Base-by-base conservation (phyloP, 92 coral and sea anemone species). In the Desmophyllum pertusum region DNA sequence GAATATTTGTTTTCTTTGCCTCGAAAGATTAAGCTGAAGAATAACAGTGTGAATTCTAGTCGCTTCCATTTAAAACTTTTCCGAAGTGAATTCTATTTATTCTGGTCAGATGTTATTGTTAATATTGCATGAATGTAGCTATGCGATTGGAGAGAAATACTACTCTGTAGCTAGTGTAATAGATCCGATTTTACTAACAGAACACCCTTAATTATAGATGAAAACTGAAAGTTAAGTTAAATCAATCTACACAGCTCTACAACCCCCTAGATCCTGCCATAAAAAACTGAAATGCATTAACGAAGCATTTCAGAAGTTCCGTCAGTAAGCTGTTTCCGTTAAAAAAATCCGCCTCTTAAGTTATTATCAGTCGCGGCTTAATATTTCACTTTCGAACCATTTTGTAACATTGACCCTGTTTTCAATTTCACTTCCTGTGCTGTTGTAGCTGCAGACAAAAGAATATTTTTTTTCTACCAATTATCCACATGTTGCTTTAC, bases 401-500 rank as follows among this genome's bases (percentile, higher is more conserved):
- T 64, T 45, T 67, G 11, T 33, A 36, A 15, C 50, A 11, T 27
- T 68, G 50, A 51, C 55, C 36, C 31, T 40, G 72, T 23, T 68
- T 80, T 50, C 43, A 48, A 37, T 80, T 80, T n/a, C 66, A 67
- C 51, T 69, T 43, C 62, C 84, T 19, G 68, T 51, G 6, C 17
- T 31, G 4, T 18, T 45, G 25, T 6, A 10, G 5, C 55, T 1
- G 27, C 59, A 64, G 72, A 78, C 82, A 78, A 79, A 79, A 23
- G 70, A 64, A 1, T 75, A 14, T 13, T 48, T 80, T 51, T 80
- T 48, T 65, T 2, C 70, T 31, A 25, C 51, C 66, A 19, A 9
- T 55, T 69, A 80, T 80, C 65, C 84, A 69, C 84, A 80, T 80
- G 84, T 70, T 80, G 25, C 50, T 37, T 68, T 80, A 76, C 84